Evolutionary conservation across 1,140 invertebrate species (phyloP), one percentile per base, ranked within the genome.

Genomic region (Sminthurides bifidus): DNA sequence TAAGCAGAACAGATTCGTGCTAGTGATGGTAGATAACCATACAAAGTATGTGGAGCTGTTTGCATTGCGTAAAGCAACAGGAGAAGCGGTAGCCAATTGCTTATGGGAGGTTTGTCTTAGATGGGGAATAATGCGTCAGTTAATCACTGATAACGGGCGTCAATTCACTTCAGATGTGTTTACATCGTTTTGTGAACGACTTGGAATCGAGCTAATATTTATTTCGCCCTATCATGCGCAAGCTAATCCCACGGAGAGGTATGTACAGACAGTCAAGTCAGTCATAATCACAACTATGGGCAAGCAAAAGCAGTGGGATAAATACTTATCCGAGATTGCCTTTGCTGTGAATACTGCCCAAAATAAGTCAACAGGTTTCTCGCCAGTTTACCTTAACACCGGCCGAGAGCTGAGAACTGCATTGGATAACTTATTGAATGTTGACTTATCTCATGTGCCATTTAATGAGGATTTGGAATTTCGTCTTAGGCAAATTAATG

Each of bases 281-380:
- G 52, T 53, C 12, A 53, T 65, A 2, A 54, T 66, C 0, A 68
- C 71, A 0, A 24, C 46, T 0, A 40, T 56, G 3, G 33, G 35
- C 0, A 46, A 49, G 2, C 33, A 21, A 12, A 27, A 30, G 3
- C 21, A 52, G 6, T 74, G 70, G 70, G 62, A 70, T 49, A 41
- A 58, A 1, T 51, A 68, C 12, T 44, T 75, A 2, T 51, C 65
- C 0, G 66, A 69, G 30, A 61, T 75, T 2, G 56, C 64, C 0
- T 74, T 72, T 55, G 71, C 71, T 0, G 67, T 70, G 54, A 73
- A 73, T 21, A 69, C 71, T 0, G 70, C 68, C 0, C 56, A 64
- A 3, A 58, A 70, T 53, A 58, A 66, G 5, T 56, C 67, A 0
- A 75, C 70, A 4, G 50, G 63, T 0, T 70, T 65, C 40, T 68